Evolutionary conservation across 2,797 vertebrate species (phyloP), one percentile per base, ranked within the genome.

Genomic region (Botia kubotai): DNA sequence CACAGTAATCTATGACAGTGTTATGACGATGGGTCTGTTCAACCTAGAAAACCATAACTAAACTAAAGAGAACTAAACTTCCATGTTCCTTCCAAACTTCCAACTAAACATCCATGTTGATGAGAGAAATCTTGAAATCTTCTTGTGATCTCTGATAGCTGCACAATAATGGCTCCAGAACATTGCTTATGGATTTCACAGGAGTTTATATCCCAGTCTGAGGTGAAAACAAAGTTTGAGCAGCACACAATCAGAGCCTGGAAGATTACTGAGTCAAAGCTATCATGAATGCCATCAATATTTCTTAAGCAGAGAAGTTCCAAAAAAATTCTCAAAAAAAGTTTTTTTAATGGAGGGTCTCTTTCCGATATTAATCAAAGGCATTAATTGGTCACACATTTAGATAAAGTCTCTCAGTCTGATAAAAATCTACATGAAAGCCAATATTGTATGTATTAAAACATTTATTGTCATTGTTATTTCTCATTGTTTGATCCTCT

Each of bases 151-250:
- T 10, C 16, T 69, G 16, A 79, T 52, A 62, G 71, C 11, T 48
- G 13, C 67, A 52, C 26, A 71, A 52, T 62, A 29, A 67, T 43
- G 63, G 14, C 52, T 77, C 19, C 26, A 94, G 93, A 93, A 93
- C 93, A 90, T 94, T 91, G 8, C 29, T 72, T 13, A 12, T 77
- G 17, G 17, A 68, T 93, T 94, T 93, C 88, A 90, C 95, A 98
- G 97, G 96, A 98, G 94, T 97, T 96, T 95, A 98, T 98, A 94
- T 98, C 96, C 89, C 95, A 96, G 93, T 98, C 96, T 89, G 96
- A 97, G 48, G 96, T 97, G 93, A 97, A 95, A 94, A 97, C 96
- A 69, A 98, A 98, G 94, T 98, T 97, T 89, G 95, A 97, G 82
- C 97, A 97, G 93, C 96, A 98, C 95, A 98, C 96, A 75, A 94